Base-by-base conservation (phyloP, 2,888 invertebrate species). In the Villa cingulata region DNA sequence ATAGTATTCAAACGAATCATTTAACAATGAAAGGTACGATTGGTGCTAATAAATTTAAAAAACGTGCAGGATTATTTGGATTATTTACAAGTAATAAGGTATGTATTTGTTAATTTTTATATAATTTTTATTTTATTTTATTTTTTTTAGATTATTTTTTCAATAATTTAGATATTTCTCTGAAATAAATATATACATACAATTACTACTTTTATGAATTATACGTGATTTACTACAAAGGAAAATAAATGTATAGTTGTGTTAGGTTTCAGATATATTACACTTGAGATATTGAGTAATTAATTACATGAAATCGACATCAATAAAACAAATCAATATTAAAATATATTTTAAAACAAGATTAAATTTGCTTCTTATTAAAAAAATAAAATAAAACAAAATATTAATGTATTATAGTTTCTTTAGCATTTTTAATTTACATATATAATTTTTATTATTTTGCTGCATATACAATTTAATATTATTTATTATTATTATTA, bases 11-110 rank as follows among this genome's bases (percentile, higher is more conserved):
- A 57, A 68, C 74, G 46, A 72, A 57, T 58, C 74, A 75, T 62
- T 74, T 81, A 56, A 89, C 90, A 14, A 80, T 87, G 48, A 87
- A 86, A 62, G 83, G 84, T 43, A 94, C 92, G 41, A 77, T 91
- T 51, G 83, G 86, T 41, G 85, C 85, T 38, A 81, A 83, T 58
- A 84, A 86, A 60, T 74, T 83, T 56, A 92, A 88, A 73, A 91
- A 89, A 64, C 74, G 94, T 49, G 83, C 82, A 44, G 89, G 89
- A 38, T 72, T 96, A 51, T 85, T 94, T 59, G 85, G 86, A 59
- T 83, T 95, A 66, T 95, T 95, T 73, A 84, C 87, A 62, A 86
- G 88, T 58, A 86, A 88, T 72, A 95, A 94, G 91, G 94, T 94
- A 77, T 73, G 75, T 36, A 12, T 3, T 36, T 36, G 36, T 46